Evolutionary conservation across 2,888 invertebrate genomes (phyloP).

Genomic region (Panzeria rudis): DNA sequence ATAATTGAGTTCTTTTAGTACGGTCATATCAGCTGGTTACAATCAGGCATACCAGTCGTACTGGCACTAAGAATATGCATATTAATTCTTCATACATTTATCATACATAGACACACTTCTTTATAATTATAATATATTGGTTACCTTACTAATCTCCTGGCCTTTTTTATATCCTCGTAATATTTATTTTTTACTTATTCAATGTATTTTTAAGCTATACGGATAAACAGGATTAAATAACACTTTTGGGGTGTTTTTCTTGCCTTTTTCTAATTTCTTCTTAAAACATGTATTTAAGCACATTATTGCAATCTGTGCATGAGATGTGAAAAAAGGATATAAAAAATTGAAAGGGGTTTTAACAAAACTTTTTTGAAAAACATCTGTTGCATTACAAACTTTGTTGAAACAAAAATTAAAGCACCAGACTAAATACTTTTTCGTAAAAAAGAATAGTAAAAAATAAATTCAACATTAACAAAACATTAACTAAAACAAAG

Average conservation of each 20-base stretch:
- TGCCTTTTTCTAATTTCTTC: slow-evolving; percentile 8
- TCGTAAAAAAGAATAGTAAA: neutral
- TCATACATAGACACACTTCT: no score
- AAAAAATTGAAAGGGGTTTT: slow-evolving; percentile 4
- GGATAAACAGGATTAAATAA: neutral
- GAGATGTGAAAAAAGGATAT: neutral
- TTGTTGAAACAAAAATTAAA: slow-evolving; percentile 30
- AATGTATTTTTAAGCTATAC: neutral
- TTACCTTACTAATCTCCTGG: no score
- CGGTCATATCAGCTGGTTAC: no score
- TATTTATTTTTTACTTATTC: neutral
- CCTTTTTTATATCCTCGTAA: no score
- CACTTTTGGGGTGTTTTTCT: neutral
- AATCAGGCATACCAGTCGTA: no score
- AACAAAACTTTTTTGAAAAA: slow-evolving; percentile 40
- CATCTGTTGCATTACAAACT: slow-evolving; percentile 64
- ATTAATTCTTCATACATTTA: no score
- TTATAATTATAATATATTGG: no score
- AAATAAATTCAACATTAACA: slow-evolving; percentile 41
- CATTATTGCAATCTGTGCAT: slow-evolving; percentile 61
- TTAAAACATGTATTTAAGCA: slow-evolving; percentile 7
- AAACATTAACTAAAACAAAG: slow-evolving; percentile 58
- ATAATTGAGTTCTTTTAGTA: no score
- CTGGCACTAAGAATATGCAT: no score
- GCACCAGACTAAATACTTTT: neutral